Conservation (phyloP, 2,888 invertebrate genomes). For the Scaptomyza parva region DNA sequence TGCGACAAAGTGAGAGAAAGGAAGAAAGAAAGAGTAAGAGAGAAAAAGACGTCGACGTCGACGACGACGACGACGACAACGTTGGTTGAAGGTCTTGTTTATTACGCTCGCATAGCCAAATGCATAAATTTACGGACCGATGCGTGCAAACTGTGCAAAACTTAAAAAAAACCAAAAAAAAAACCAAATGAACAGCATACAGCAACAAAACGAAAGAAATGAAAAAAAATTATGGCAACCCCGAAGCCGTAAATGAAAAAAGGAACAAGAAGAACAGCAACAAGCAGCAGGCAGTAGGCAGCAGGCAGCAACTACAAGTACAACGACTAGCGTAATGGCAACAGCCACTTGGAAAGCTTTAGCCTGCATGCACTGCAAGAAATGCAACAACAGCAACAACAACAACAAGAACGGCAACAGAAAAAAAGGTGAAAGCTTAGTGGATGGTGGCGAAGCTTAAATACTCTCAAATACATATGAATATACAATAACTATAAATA, state of each 20-base stretch:
- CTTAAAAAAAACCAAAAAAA: conserved; percentile 54
- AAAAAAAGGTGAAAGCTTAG: neutral
- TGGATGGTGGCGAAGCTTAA: conserved; percentile 7
- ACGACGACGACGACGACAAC: conserved; percentile 42
- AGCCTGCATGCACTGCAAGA: conserved; percentile 53
- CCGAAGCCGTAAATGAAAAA: conserved; percentile 74
- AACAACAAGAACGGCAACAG: neutral
- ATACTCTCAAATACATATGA: conserved; percentile 22
- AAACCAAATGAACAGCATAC: neutral
- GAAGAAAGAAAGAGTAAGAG: conserved; percentile 14
- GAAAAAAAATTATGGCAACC: conserved; percentile 56
- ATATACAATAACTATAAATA: neutral
- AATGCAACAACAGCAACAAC: conserved; percentile 26
- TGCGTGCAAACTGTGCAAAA: conserved; percentile 79
- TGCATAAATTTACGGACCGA: conserved; percentile 81
- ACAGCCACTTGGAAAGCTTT: conserved; percentile 54
- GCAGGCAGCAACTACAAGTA: conserved; percentile 22
- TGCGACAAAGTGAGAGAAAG: conserved; percentile 24
- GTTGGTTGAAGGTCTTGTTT: conserved; percentile 79
- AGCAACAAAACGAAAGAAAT: conserved; percentile 37
- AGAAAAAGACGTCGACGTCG: too few relatives aligned
- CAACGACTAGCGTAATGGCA: conserved; percentile 45
- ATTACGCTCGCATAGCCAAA: conserved; percentile 80
- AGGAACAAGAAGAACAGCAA: conserved; percentile 22
- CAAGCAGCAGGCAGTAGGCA: too few relatives aligned